Evolutionary conservation across 2,113 vertebrate genomes (phyloP).

Genomic region (Leucosticte australis): DNA sequence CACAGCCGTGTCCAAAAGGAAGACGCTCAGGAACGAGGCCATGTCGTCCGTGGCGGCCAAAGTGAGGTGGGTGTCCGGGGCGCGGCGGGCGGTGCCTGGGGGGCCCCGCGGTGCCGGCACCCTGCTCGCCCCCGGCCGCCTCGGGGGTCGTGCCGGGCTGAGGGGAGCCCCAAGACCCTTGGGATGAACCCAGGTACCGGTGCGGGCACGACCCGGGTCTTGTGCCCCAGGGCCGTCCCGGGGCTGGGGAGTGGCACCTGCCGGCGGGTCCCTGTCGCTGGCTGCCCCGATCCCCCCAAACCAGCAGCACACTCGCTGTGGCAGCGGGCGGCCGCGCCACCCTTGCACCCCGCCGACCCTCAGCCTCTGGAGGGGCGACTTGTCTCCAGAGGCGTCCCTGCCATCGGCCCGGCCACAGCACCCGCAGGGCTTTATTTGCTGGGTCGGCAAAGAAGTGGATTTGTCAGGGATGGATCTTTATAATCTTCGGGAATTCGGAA

Average conservation of each 20-base stretch:
- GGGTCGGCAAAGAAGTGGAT: background rate
- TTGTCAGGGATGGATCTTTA: background rate
- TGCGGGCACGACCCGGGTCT: background rate
- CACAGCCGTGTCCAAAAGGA: slow-evolving; percentile 91
- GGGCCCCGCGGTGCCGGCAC: background rate
- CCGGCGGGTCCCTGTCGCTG: background rate
- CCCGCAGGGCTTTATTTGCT: background rate
- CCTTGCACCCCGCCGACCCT: background rate
- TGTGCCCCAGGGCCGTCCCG: background rate
- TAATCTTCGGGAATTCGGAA: background rate
- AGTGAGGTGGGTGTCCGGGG: slow-evolving; percentile 84
- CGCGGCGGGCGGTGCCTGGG: background rate
- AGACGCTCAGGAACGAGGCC: slow-evolving; percentile 88
- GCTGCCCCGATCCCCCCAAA: background rate
- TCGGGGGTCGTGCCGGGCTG: background rate
- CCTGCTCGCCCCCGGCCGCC: background rate
- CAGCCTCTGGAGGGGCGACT: background rate
- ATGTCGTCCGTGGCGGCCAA: slow-evolving; percentile 93
- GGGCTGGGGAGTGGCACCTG: background rate
- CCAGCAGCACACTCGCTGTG: background rate
- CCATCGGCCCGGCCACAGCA: background rate
- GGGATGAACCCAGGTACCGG: background rate
- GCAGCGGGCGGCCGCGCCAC: background rate
- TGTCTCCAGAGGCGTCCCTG: background rate
- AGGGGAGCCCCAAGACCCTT: background rate